Conservation (phyloP, 2,113 vertebrate species). For the Actenoides hombroni region DNA sequence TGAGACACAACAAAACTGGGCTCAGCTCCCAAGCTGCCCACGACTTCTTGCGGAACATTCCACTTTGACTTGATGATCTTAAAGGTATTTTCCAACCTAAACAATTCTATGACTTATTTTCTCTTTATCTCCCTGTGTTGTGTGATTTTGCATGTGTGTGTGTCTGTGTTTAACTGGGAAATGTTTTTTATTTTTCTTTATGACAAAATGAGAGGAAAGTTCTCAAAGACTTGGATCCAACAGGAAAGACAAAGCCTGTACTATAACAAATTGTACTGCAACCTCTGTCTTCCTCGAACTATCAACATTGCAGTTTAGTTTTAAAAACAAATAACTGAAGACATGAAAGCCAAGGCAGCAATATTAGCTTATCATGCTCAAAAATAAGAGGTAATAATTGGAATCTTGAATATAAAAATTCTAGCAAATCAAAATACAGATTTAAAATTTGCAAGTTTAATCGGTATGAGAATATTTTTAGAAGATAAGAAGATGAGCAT, state of each 20-base stretch:
- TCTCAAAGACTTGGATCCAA: not conserved
- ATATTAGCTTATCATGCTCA: not conserved
- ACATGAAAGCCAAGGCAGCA: not conserved
- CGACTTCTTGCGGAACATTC: not conserved
- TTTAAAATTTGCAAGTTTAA: constrained; percentile 33
- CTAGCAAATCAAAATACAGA: constrained; percentile 14
- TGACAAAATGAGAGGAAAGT: not conserved
- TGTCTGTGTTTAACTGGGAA: not conserved
- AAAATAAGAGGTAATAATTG: constrained; percentile 7
- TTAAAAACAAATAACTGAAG: not conserved
- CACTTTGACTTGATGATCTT: not conserved
- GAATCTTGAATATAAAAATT: constrained; percentile 3
- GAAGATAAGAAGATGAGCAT: not conserved
- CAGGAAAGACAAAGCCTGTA: not conserved
- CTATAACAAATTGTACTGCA: not conserved
- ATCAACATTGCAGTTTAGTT: not conserved
- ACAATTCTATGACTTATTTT: not conserved
- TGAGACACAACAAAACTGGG: not conserved
- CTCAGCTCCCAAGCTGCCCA: not conserved
- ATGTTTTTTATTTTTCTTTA: not conserved
- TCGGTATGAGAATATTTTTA: not conserved
- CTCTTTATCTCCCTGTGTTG: not conserved
- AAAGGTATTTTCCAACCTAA: not conserved
- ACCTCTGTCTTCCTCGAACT: not conserved
- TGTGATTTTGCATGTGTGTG: not conserved